These are phyloP conservation scores for Philypnodon macrostomus DNA, from an alignment of 2,797 vertebrate species.

Conservation along the genomic window DNA sequence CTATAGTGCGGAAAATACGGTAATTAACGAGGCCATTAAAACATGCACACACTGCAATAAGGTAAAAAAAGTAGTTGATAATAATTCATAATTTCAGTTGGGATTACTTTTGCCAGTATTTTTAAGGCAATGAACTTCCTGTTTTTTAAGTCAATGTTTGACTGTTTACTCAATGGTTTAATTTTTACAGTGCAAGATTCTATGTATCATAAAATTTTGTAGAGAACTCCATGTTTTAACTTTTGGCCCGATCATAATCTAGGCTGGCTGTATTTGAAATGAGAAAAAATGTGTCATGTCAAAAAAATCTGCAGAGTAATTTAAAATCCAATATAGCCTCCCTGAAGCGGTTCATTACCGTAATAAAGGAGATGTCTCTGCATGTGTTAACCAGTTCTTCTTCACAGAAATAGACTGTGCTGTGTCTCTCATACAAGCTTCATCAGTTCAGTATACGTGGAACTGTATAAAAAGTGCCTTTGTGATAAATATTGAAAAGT, in stretches of 20 bases:
- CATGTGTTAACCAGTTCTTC: not conserved
- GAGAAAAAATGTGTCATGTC: not conserved
- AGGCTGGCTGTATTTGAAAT: not conserved
- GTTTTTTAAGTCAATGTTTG: no score
- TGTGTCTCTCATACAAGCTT: not conserved
- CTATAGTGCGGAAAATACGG: no score
- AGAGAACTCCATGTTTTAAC: not conserved
- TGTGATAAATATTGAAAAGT: not conserved
- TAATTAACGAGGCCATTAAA: no score
- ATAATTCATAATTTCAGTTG: no score
- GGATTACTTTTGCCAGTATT: no score
- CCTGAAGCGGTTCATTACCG: slow-evolving; percentile 9
- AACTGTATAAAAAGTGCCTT: not conserved
- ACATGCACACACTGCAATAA: no score
- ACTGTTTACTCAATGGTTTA: no score
- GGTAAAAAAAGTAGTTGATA: no score
- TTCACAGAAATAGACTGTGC: slow-evolving; percentile 2
- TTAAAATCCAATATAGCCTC: slow-evolving; percentile 11
- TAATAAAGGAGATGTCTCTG: slow-evolving; percentile 8
- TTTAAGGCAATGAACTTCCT: no score
- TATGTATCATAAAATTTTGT: no score
- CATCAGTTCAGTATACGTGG: not conserved
- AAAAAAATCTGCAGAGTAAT: slow-evolving; percentile 2
- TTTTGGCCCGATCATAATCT: not conserved
- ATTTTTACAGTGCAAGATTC: no score